These are phyloP conservation scores for Rhodophaea formosa DNA, from an alignment of 2,888 invertebrate genomes.

Conservation along the genomic window DNA sequence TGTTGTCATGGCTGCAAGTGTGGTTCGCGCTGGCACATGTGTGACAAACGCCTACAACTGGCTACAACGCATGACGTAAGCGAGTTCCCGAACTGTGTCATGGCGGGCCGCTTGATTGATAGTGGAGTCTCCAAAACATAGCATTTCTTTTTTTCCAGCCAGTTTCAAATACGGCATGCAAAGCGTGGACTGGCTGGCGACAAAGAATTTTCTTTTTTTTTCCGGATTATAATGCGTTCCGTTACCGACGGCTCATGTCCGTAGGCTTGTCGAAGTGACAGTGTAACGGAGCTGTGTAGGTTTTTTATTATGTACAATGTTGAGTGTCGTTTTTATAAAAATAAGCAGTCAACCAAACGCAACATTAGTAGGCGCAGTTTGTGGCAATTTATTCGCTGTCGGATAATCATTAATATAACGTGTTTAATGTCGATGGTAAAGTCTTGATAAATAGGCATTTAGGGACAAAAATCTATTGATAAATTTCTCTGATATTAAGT, in stretches of 20 bases:
- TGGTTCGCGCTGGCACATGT: constrained; percentile 40
- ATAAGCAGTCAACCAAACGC: not conserved
- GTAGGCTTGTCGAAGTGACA: constrained; percentile 14
- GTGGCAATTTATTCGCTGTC: not conserved
- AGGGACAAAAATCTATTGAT: not conserved
- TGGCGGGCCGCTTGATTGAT: constrained; percentile 45
- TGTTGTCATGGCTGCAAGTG: constrained; percentile 23
- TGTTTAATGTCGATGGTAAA: not conserved
- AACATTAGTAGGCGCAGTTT: not conserved
- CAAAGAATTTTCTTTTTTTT: constrained; percentile 14
- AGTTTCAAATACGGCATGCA: constrained; percentile 16
- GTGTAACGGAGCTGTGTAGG: constrained; percentile 18
- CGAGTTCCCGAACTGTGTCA: constrained; percentile 41
- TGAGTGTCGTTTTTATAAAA: not conserved
- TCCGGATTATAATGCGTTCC: constrained; percentile 10
- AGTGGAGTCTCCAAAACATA: constrained; percentile 48
- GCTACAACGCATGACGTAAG: constrained; percentile 62
- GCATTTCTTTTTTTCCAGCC: constrained; percentile 30
- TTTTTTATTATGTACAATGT: constrained; percentile 8
- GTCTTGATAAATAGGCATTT: not conserved
- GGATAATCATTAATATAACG: not conserved
- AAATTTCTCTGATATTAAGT: not conserved
- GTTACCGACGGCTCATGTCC: constrained; percentile 6
- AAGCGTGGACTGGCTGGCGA: constrained; percentile 27
- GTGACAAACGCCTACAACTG: constrained; percentile 57